Base-by-base conservation (phyloP, 2,888 invertebrate species). In the Panzeria rudis region DNA sequence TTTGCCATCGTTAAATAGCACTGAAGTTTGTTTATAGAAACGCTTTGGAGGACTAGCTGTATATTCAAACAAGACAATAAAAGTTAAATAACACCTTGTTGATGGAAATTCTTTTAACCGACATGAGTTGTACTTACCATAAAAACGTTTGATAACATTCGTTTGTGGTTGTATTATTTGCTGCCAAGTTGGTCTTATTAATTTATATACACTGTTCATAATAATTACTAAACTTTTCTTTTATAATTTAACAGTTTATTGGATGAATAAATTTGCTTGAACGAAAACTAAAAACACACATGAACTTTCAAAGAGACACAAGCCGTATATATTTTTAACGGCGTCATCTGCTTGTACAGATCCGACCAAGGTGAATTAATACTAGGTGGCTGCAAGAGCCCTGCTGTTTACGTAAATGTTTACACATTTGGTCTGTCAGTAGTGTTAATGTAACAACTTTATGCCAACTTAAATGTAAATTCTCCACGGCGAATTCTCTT, bases 1-100 rank as follows among this genome's bases (percentile, higher is more conserved):
- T 90, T 95, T 95, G 32, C 94, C 94, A 87, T 95, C 95, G 89
- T 94, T 95, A 87, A 94, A 94, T 20, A 97, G 91, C 83, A 97
- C 95, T 83, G 95, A 95, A 0, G 97, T 96, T 86, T 94, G 94
- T 86, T 95, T 94, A 90, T 96, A 97, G 92, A 97, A 97, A 73
- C 96, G 93, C 90, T 96, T 96, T 17, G 94, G 94, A 1, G 93
- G 93, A 15, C 93, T 92, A 56, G 88, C 91, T 91, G 25, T 0
- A 20, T 3, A 47, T 20, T 41, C 11, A 15, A 41, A 20, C 66
- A 69, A 61, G n/a, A 32, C 1, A 41, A 7, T 15, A 25, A 13
- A 38, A 50, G 72, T 77, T 66, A 71, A 84, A 82, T 86, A 85
- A 86, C 82, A 86, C 56, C 3, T 17, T 25, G 62, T 17, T 35